These are phyloP conservation scores for Campoletis raptor DNA, from an alignment of 2,888 invertebrate genomes.

Conservation along the genomic window DNA sequence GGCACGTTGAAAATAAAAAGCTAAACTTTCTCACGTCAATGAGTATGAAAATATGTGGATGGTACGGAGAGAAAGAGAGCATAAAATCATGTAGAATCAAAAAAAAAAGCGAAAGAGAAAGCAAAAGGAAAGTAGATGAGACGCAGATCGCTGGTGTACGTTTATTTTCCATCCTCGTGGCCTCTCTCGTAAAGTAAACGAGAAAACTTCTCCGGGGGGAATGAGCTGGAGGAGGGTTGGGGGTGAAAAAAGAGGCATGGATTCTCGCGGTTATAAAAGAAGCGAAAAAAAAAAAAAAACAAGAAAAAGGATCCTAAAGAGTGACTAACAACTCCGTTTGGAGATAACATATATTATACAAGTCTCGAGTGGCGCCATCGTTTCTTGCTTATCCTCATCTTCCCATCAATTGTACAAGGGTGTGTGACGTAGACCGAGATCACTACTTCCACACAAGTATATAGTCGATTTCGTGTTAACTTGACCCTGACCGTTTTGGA, in stretches of 20 bases:
- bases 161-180: constrained; percentile 34
- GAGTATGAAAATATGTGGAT: neutral
- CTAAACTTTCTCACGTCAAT: neutral
- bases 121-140: constrained; percentile 36
- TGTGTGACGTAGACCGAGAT: constrained; percentile 21
- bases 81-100: constrained; percentile 27
- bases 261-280: constrained; percentile 22
- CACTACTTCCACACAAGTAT: neutral
- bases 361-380: constrained; percentile 62
- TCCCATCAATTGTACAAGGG: constrained; percentile 24
- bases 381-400: constrained; percentile 55
- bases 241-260: constrained; percentile 12
- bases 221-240: constrained; percentile 21
- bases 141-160: constrained; percentile 52
- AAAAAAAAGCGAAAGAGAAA: constrained; percentile 52
- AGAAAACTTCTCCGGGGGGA: constrained; percentile 61
- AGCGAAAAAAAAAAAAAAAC: neutral
- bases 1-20: neutral
- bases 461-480: neutral
- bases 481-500: constrained; percentile 37
- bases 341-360: constrained; percentile 54
- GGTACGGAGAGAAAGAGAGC: constrained; percentile 12
- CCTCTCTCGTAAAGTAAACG: constrained; percentile 60
- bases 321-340: constrained; percentile 65
- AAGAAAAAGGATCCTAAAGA: constrained; percentile 29